Base-by-base conservation (phyloP, 92 coral and sea anemone genomes). In the Siderastrea siderea region DNA sequence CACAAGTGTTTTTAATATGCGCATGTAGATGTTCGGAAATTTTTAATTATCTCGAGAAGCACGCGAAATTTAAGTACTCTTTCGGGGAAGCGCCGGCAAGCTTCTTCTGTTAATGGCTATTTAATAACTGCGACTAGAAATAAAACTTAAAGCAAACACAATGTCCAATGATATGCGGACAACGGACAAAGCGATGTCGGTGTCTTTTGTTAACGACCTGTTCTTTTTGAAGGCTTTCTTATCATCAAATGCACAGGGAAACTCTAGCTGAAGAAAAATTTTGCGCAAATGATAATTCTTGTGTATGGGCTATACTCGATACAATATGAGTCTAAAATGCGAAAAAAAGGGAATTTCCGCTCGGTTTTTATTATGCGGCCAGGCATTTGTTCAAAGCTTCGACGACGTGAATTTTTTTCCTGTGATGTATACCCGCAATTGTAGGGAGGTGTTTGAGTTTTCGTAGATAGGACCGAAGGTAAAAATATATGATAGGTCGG, bases 41-140 rank as follows among this genome's bases (percentile, higher is more conserved):
- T 15, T 80, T 67, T 53, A 51, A 54, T 80, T 58, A 70, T 69
- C 48, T 44, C 15, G 65, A 70, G 10, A 12, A 69, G 54, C 76
- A 10, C 49, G 65, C 45, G 67, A 15, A 14, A 19, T 44, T 54
- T 15, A 52, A 58, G 70, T 64, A 47, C 80, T 74, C 61, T 52
- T 7, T 60, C 63, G 43, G 1, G 61, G 47, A 47, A 73, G 17
- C 8, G 15, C 46, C 50, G 62, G 72, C 73, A 15, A 65, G 8
- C 58, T 50, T 63, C 57, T 72, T 15, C 14, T 60, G 61, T 43
- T 61, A 74, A 84, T 84, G 63, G 80, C 72, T 10, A 38, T 84
- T 73, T 59, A 84, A 84, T 74, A 84, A 74, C 80, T 63, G 51
- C n/a, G 61, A 47, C 63, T 74, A 62, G 73, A 84, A 74, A 61